Evolutionary conservation across 1,140 invertebrate species (phyloP), one percentile per base, ranked within the genome.

Genomic region (Drosophila asahinai): DNA sequence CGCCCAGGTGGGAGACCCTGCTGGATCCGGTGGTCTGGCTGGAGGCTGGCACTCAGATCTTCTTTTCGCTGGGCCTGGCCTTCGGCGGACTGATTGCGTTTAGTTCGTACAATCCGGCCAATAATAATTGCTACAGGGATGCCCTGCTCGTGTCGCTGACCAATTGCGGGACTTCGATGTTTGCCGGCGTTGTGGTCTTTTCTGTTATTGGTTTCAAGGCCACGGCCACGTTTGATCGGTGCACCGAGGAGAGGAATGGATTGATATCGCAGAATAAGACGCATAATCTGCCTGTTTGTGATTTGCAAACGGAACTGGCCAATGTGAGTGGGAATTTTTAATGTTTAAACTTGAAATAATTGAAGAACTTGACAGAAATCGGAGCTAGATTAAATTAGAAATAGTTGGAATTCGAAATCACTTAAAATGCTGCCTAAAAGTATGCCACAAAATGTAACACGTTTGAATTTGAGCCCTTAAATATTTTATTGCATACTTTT

Each of bases 121-220:
- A 98, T 86, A 99, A 99, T 93, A 99, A 99, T 93, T 98, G 97
- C 91, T 98, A 97, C 87, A 94, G 97, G 77, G 99, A 99, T 93
- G 98, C 98, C 0, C 95, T 99, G 7, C 96, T 98, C 93, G 97
- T 99, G 15, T 98, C 98, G 14, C 93, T 99, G 43, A 98, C 98
- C 3, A 99, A 99, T 92, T 98, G 98, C 86, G 96, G 96, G 65
- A 99, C 99, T 0, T 99, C 98, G 11, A 97, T 99, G 95, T 99
- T 99, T 92, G 98, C 99, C 61, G 99, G 98, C 0, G 97, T 99
- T 63, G 98, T 99, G 2, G 98, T 99, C 14, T 99, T 99, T 92
- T 98, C 98, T 0, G 97, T 99, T 17, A 97, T 99, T 64, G 99
- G 99, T 15, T 99, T 98, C 91, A 99, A 98, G 93, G 97, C 97